Conservation (phyloP, 2,797 vertebrate species). For the Chaetodon trifasciatus region DNA sequence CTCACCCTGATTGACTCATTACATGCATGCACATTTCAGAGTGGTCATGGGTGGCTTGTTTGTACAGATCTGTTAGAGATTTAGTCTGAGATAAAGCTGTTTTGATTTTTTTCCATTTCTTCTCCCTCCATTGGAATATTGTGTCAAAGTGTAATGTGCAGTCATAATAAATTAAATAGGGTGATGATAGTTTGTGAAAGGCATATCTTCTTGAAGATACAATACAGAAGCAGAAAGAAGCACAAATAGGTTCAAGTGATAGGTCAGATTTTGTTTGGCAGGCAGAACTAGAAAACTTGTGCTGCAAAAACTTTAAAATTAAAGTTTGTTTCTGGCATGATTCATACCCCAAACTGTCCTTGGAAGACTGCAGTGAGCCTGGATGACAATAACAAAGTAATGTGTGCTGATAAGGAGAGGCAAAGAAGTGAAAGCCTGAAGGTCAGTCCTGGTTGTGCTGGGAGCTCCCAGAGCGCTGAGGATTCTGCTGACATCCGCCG, state of each 20-base stretch:
- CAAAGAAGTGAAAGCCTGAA: conserved; percentile 79
- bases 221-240: not conserved
- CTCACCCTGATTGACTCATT: no score
- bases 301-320: conserved; percentile 50
- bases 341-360: conserved; percentile 70
- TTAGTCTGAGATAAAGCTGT: not conserved
- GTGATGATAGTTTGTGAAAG: not conserved
- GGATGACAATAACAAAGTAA: conserved; percentile 78
- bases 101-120: not conserved
- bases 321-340: conserved; percentile 62
- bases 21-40: no score
- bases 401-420: conserved; percentile 76
- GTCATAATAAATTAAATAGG: not conserved
- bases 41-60: no score
- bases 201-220: not conserved
- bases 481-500: conserved; percentile 84
- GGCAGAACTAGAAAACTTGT: conserved; percentile 53
- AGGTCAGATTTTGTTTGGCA: conserved; percentile 48
- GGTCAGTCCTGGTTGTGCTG: conserved; percentile 81
- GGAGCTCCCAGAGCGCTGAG: conserved; percentile 80
- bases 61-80: not conserved
- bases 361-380: conserved; percentile 72
- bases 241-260: conserved; percentile 3
- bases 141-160: not conserved
- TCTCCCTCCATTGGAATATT: not conserved